Conservation (phyloP, 2,888 invertebrate species). For the Ceramica pisi region DNA sequence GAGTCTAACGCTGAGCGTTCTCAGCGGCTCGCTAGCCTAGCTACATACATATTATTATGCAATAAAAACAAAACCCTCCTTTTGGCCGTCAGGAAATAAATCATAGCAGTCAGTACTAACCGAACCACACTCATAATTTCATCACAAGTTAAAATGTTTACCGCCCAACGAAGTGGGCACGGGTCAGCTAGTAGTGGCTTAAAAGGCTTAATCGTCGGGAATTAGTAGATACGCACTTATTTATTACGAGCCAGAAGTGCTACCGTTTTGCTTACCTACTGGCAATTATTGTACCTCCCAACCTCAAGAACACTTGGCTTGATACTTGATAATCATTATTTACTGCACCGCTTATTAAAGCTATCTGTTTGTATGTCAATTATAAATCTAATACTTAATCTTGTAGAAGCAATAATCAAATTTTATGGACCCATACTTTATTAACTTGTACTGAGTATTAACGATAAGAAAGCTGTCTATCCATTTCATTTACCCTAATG, state of each 20-base stretch:
- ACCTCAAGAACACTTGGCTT: slow-evolving; percentile 37
- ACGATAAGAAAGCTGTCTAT: slow-evolving; percentile 51
- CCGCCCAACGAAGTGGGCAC: too few relatives aligned
- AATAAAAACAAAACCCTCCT: too few relatives aligned
- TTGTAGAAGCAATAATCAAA: slow-evolving; percentile 48
- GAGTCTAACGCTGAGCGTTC: too few relatives aligned
- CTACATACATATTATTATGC: too few relatives aligned
- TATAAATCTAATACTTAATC: slow-evolving; percentile 58
- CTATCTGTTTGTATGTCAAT: slow-evolving; percentile 48
- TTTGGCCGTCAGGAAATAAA: too few relatives aligned
- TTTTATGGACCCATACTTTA: slow-evolving; percentile 43
- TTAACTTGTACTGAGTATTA: slow-evolving; percentile 38
- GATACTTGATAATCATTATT: slow-evolving; percentile 52
- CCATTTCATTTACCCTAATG: slow-evolving; percentile 37
- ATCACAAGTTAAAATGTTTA: too few relatives aligned
- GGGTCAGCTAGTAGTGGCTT: too few relatives aligned
- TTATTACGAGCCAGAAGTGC: slow-evolving; percentile 66
- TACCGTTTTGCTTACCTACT: slow-evolving; percentile 68
- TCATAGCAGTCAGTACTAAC: too few relatives aligned
- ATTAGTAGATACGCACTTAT: slow-evolving; percentile 75
- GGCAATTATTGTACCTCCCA: slow-evolving; percentile 43
- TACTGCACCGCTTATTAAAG: slow-evolving; percentile 40
- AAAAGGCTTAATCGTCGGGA: slow-evolving; percentile 70
- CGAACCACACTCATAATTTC: too few relatives aligned
- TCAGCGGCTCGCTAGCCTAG: too few relatives aligned